These are phyloP conservation scores for Hydraecia micacea DNA, from an alignment of 2,888 invertebrate genomes.

Conservation along the genomic window DNA sequence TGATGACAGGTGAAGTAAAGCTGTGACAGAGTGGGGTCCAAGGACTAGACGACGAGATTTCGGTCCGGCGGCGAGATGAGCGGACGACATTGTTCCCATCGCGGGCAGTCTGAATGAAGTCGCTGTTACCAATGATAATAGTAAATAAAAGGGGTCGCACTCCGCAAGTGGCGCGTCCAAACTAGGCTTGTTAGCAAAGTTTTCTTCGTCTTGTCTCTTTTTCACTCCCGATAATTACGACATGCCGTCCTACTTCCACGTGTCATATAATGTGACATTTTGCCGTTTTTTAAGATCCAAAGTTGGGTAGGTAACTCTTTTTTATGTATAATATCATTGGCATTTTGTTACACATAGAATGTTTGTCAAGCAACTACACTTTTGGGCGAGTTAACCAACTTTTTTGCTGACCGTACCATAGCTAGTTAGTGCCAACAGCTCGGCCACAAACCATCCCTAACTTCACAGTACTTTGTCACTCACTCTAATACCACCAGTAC, in stretches of 20 bases:
- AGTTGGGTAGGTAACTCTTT: neutral
- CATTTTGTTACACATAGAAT: neutral
- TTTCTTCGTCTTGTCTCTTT: neutral
- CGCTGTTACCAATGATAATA: neutral
- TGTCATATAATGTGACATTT: neutral
- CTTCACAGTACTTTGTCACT: neutral
- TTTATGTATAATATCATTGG: neutral
- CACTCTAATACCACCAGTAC: constrained; percentile 31
- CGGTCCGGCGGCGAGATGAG: no score
- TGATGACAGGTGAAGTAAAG: no score
- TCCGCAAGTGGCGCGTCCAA: neutral
- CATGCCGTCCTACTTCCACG: no score
- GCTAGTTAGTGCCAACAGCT: neutral
- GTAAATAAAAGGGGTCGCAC: neutral
- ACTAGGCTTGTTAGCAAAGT: neutral
- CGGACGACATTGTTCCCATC: no score
- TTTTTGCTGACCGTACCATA: neutral
- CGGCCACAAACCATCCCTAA: neutral
- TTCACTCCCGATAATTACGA: no score
- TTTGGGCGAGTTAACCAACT: neutral
- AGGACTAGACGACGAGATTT: no score
- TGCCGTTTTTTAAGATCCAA: neutral
- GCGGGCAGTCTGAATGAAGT: neutral
- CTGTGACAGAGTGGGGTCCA: no score
- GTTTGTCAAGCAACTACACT: neutral